phyloP scores from a whole-genome alignment of 2,113 vertebrate genomes.

The Neoarius graeffei region DNA sequence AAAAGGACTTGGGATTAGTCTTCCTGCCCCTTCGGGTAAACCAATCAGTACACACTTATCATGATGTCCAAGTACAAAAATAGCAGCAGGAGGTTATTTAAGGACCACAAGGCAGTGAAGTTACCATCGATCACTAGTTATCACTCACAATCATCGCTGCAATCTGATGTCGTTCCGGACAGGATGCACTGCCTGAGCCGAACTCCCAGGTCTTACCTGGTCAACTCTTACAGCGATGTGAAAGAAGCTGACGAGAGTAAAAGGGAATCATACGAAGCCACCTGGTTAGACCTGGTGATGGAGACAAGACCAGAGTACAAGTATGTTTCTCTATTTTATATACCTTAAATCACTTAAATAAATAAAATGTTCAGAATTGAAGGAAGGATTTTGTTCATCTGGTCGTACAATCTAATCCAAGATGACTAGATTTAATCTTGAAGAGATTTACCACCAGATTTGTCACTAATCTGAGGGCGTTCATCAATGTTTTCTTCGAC shows the following conservation, averaged over 20 bases:
- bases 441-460: background rate
- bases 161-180: conserved; percentile 3
- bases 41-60: conserved; percentile 49
- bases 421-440: background rate
- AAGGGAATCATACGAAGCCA: conserved; percentile 65
- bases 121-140: conserved; percentile 27
- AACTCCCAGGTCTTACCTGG: conserved; percentile 60
- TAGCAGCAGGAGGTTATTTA: conserved; percentile 55
- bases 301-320: conserved; percentile 68
- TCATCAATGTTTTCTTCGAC: background rate
- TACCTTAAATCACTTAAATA: background rate
- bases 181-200: conserved; percentile 68
- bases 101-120: conserved; percentile 7
- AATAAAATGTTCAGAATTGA: background rate
- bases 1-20: conserved; percentile 26
- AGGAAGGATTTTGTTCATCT: background rate
- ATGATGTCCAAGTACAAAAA: conserved; percentile 53
- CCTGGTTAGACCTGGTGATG: conserved; percentile 69
- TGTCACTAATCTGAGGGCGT: background rate
- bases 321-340: conserved; percentile 53
- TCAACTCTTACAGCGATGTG: conserved; percentile 69
- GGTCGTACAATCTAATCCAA: background rate
- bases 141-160: background rate
- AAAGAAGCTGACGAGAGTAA: conserved; percentile 62
- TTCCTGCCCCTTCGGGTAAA: conserved; percentile 42